Percentiles rank a stretch among this genome's conserved stretches.
Evolutionary conservation across 2,113 vertebrate genomes (phyloP).

Genomic region (Puma concolor): DNA sequence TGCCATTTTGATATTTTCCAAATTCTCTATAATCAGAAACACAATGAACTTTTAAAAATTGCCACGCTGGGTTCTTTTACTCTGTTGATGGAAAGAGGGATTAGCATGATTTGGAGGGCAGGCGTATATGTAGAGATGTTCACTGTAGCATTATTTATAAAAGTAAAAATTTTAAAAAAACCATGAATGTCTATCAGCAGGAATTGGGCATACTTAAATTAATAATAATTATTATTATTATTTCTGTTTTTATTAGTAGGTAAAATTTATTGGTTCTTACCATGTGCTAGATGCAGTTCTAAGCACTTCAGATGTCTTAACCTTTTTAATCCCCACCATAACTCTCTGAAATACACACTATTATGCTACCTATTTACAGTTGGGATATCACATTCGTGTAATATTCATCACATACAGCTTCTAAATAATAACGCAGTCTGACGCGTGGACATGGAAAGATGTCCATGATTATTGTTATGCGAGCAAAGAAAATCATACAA

Average conservation of each 20-base stretch:
- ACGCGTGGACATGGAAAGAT: neutral
- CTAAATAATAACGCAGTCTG: constrained; percentile 1
- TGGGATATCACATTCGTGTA: neutral
- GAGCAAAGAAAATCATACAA: neutral
- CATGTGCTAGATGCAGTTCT: neutral
- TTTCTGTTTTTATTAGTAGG: neutral
- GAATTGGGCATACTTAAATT: neutral
- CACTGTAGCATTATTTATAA: neutral
- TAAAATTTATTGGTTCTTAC: neutral
- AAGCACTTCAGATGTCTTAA: neutral
- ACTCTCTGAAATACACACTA: neutral
- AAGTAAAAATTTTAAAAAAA: constrained; percentile 7
- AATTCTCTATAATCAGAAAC: constrained; percentile 2
- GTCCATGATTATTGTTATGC: neutral
- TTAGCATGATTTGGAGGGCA: neutral
- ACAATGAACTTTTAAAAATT: neutral
- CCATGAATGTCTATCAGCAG: neutral
- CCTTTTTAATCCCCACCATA: neutral
- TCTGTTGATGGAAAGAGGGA: neutral
- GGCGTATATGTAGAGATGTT: neutral
- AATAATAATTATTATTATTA: neutral
- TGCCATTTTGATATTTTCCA: constrained; percentile 19
- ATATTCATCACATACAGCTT: neutral
- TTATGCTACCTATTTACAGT: neutral
- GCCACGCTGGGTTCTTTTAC: neutral